Evolutionary conservation across 2,888 invertebrate species (phyloP), one percentile per base, ranked within the genome.

Genomic region (Amaurobius ferox): DNA sequence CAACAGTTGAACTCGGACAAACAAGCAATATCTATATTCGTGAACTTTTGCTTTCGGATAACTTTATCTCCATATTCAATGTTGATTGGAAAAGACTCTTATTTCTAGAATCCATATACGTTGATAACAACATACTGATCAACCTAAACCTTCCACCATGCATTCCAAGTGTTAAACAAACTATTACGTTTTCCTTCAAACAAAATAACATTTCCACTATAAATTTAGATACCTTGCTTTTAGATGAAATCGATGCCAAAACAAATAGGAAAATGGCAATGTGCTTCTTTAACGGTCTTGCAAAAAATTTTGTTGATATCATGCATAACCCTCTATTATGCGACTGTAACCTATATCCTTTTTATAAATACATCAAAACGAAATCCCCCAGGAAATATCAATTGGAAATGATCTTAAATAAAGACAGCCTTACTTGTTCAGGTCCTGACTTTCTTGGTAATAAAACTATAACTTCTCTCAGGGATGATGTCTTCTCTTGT

Each of bases 91-190:
- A 96, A 90, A 94, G 95, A 0, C 93, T 93, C 86, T 93, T 96
- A 88, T 94, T 94, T 90, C 92, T 96, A 67, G 93, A 94, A 89
- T 94, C 94, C 89, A 91, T 97, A 83, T 94, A 95, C 91, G 91
- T 96, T 85, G 93, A 94, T 89, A 91, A 93, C 88, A 93, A 93
- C 86, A 93, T 93, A 88, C 92, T 96, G 90, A 93, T 94, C 73
- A 93, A 93, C 87, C 92, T 96, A 71, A 93, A 95, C 9, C 39
- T 88, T 93, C 94, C 85, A 1, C 79, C 86, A 16, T 86, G 86
- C 28, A 79, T 86, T 39, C 70, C 39, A 66, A 89, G 48, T 55
- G 30, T 79, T 79, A 76, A 81, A 85, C 44, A 74, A 71, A 62
- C 87, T 62, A 70, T 79, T 80, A 71, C 86, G 77, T 86, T 81